Percentiles rank a stretch among this genome's conserved stretches.
These are phyloP conservation scores for Prolemur simus DNA, from an alignment of 2,113 vertebrate species.

Conservation along the genomic window DNA sequence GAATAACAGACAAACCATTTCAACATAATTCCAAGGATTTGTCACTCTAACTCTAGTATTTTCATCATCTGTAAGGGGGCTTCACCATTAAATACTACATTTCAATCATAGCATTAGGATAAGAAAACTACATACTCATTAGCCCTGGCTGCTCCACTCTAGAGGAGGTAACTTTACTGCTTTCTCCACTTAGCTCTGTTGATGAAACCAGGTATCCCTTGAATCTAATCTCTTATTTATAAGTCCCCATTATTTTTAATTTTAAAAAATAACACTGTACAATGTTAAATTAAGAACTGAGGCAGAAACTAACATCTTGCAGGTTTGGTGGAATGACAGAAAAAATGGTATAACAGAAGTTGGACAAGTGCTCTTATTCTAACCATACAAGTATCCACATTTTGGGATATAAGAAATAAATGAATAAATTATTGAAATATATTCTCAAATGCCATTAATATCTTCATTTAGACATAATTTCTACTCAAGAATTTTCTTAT, in stretches of 20 bases:
- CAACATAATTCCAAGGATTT: slow-evolving; percentile 55
- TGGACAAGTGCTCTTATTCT: background rate
- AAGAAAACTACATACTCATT: slow-evolving; percentile 36
- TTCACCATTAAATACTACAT: slow-evolving; percentile 40
- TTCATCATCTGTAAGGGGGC: slow-evolving; percentile 36
- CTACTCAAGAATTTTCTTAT: slow-evolving; percentile 4
- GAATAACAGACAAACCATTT: slow-evolving; percentile 58
- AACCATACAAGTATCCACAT: background rate
- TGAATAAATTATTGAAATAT: background rate
- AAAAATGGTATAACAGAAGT: background rate
- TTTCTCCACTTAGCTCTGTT: background rate
- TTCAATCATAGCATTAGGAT: slow-evolving; percentile 26
- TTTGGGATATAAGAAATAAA: background rate
- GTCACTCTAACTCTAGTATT: slow-evolving; percentile 38
- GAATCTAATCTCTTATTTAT: background rate
- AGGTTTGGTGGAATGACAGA: background rate
- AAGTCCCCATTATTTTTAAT: background rate
- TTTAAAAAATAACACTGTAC: background rate
- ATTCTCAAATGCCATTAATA: slow-evolving; percentile 27
- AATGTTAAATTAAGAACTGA: slow-evolving; percentile 23
- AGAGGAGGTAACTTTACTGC: background rate
- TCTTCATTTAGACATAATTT: background rate
- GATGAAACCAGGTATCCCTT: background rate
- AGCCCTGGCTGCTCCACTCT: background rate
- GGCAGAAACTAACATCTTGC: background rate